These are phyloP conservation scores for Brachionus plicatilis DNA, from an alignment of 1,140 invertebrate genomes.

Conservation along the genomic window DNA sequence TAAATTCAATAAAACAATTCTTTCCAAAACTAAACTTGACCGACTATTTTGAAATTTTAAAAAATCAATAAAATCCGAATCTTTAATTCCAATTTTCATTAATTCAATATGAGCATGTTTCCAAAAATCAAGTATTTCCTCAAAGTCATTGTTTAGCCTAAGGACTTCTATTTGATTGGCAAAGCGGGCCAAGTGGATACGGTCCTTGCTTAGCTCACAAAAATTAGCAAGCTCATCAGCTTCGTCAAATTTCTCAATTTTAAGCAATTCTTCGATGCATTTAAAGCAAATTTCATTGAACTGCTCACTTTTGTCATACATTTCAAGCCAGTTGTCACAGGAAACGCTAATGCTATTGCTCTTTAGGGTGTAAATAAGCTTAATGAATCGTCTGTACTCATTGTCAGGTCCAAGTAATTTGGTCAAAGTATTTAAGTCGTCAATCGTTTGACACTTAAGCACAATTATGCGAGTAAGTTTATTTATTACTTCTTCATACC, in stretches of 20 bases:
- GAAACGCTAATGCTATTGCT: constrained; percentile 11
- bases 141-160: constrained; percentile 17
- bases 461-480: constrained; percentile 14
- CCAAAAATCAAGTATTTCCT: constrained; percentile 39
- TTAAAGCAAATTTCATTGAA: constrained; percentile 30
- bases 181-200: constrained; percentile 35
- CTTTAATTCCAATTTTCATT: constrained; percentile 33
- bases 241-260: constrained; percentile 31
- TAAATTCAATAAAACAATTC: constrained; percentile 28
- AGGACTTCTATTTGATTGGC: constrained; percentile 13
- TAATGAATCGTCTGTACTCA: constrained; percentile 3
- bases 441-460: constrained; percentile 24
- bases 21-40: constrained; percentile 11
- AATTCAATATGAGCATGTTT: constrained; percentile 27
- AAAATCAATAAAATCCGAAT: constrained; percentile 39
- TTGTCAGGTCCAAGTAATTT: neutral
- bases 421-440: neutral
- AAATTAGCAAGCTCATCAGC: neutral
- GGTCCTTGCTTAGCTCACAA: constrained; percentile 33
- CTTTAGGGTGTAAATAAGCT: constrained; percentile 11
- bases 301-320: constrained; percentile 23
- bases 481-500: constrained; percentile 32
- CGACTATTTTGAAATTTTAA: constrained; percentile 26
- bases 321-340: constrained; percentile 30
- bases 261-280: constrained; percentile 17